Evolutionary conservation across 1,140 invertebrate species (phyloP).

Genomic region (Brachionus plicatilis): DNA sequence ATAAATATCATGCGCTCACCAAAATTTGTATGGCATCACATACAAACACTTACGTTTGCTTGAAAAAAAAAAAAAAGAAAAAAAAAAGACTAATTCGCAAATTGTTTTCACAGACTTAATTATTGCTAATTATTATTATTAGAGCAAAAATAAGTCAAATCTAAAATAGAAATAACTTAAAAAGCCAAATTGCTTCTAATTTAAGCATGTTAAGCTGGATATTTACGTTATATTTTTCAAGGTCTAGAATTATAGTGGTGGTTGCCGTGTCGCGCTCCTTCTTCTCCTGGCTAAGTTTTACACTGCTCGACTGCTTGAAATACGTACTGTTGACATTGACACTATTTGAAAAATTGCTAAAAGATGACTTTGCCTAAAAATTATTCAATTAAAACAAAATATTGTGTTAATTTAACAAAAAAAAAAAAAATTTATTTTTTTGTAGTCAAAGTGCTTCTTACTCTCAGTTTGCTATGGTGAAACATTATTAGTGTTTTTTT

Average conservation of each 20-base stretch:
- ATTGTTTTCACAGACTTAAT: no score
- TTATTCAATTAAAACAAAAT: neutral
- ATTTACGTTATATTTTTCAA: conserved; percentile 26
- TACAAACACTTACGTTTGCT: no score
- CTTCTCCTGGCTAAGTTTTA: neutral
- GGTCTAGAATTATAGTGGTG: conserved; percentile 5
- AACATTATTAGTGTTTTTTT: neutral
- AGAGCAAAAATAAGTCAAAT: no score
- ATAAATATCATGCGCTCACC: no score
- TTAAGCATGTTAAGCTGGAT: no score
- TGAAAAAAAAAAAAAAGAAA: no score
- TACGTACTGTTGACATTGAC: neutral
- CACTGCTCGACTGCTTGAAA: neutral
- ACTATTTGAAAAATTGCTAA: neutral
- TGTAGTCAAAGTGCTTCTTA: neutral
- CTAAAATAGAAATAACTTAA: no score
- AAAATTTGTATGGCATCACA: no score
- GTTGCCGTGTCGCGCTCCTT: neutral
- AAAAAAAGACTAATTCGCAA: no score
- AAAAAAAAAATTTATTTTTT: neutral
- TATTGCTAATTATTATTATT: no score
- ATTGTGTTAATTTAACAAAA: neutral
- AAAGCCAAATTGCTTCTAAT: no score
- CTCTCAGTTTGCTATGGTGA: neutral
- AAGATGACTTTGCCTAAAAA: neutral